Conservation (phyloP, 1,140 invertebrate genomes). For the Eupristina koningsbergeri region DNA sequence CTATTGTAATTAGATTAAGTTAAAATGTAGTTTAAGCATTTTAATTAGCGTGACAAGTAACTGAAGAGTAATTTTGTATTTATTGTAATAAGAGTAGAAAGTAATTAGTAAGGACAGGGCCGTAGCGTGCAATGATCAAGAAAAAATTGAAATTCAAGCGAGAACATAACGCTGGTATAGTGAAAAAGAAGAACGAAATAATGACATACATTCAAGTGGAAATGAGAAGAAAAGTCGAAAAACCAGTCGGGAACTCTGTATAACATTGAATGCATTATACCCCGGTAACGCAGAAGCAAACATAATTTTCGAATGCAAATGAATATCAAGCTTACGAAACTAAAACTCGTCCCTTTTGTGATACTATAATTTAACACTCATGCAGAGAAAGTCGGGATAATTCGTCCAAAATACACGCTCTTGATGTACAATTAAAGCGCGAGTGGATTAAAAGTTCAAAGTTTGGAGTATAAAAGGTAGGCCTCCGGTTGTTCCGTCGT, state of each 20-base stretch:
- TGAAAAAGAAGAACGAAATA: background rate
- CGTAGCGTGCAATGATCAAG: background rate
- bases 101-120: background rate
- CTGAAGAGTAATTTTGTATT: background rate
- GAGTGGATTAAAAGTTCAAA: conserved; percentile 2
- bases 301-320: conserved; percentile 42
- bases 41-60: background rate
- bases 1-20: background rate
- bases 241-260: background rate
- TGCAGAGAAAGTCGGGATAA: background rate
- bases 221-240: conserved; percentile 9
- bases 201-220: too few relatives aligned
- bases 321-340: conserved; percentile 5
- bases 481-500: background rate
- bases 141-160: too few relatives aligned
- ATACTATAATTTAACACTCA: background rate
- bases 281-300: background rate
- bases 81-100: background rate
- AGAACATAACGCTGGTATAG: background rate
- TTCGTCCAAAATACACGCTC: background rate
- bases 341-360: background rate
- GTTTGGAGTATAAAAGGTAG: conserved; percentile 5
- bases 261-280: background rate
- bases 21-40: background rate
- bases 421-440: background rate